A percentile compares a stretch with the other conserved stretches of the same genome.
Conservation (phyloP, 1,140 invertebrate genomes). For the Ptiloglossa arizonensis region DNA sequence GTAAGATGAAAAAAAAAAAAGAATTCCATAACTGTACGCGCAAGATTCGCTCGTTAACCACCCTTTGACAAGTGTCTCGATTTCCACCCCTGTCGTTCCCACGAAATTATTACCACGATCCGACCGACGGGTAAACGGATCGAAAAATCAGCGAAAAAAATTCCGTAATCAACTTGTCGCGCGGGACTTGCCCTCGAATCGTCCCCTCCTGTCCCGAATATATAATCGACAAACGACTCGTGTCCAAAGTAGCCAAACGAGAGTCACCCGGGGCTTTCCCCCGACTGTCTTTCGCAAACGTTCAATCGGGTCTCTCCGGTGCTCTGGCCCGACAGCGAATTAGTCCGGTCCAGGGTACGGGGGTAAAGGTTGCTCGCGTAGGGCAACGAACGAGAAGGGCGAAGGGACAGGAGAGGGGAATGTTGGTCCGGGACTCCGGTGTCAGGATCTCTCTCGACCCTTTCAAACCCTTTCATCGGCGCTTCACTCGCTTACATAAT, state of each 20-base stretch:
- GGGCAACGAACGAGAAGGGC: slow-evolving; percentile 43
- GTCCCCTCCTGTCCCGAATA: too few species aligned
- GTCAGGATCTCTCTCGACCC: slow-evolving; percentile 72
- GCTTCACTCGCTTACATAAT: slow-evolving; percentile 79
- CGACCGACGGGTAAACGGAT: too few species aligned
- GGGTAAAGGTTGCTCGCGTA: slow-evolving; percentile 62
- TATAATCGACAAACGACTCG: slow-evolving; percentile 19
- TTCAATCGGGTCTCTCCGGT: slow-evolving; percentile 28
- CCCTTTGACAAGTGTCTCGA: background rate
- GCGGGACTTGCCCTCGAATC: too few species aligned
- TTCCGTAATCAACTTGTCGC: too few species aligned
- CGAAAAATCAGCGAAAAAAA: too few species aligned
- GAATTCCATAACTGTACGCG: too few species aligned
- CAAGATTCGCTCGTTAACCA: too few species aligned
- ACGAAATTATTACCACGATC: too few species aligned
- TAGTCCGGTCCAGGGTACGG: slow-evolving; percentile 73
- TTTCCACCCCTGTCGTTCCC: background rate
- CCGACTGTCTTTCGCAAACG: slow-evolving; percentile 37
- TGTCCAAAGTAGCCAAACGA: background rate
- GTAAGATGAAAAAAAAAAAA: too few species aligned
- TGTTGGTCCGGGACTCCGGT: slow-evolving; percentile 56
- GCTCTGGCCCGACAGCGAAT: slow-evolving; percentile 74
- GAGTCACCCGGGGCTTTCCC: background rate
- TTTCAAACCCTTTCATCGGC: slow-evolving; percentile 78
- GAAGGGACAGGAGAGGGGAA: slow-evolving; percentile 69